phyloP scores from a whole-genome alignment of 2,888 invertebrate species.

The Drosophila crucigera region DNA sequence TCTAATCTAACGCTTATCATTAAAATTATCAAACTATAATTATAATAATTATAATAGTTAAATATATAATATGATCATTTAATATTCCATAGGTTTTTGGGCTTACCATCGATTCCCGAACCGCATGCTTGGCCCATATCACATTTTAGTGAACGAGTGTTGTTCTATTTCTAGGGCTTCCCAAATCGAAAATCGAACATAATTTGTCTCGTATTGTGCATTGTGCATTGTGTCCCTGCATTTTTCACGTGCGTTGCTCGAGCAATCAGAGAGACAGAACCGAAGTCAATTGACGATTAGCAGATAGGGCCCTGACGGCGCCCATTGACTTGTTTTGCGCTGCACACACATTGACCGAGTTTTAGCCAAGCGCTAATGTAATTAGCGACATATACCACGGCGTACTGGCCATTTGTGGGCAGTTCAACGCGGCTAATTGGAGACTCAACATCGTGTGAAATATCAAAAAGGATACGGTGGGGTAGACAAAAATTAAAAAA shows the following conservation, averaged over 20 bases:
- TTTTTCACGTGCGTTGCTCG: slow-evolving; percentile 54
- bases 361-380: slow-evolving; percentile 81
- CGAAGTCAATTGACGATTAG: slow-evolving; percentile 72
- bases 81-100: not conserved
- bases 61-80: not conserved
- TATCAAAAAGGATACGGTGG: slow-evolving; percentile 41
- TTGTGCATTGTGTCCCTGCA: slow-evolving; percentile 44
- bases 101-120: slow-evolving; percentile 6
- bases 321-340: slow-evolving; percentile 69
- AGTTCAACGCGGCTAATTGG: slow-evolving; percentile 83
- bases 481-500: not conserved
- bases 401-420: slow-evolving; percentile 56
- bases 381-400: slow-evolving; percentile 83
- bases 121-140: slow-evolving; percentile 4
- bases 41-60: no score
- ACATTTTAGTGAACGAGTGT: slow-evolving; percentile 45
- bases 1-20: not conserved
- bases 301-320: slow-evolving; percentile 45
- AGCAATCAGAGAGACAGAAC: slow-evolving; percentile 37
- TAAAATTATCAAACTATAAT: no score
- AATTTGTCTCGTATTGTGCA: slow-evolving; percentile 47
- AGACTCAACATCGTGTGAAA: slow-evolving; percentile 74
- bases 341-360: slow-evolving; percentile 76
- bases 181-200: slow-evolving; percentile 72
- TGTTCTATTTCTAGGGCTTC: slow-evolving; percentile 60